These are phyloP conservation scores for Tauraco erythrolophus DNA, from an alignment of 2,113 vertebrate genomes.

Conservation along the genomic window DNA sequence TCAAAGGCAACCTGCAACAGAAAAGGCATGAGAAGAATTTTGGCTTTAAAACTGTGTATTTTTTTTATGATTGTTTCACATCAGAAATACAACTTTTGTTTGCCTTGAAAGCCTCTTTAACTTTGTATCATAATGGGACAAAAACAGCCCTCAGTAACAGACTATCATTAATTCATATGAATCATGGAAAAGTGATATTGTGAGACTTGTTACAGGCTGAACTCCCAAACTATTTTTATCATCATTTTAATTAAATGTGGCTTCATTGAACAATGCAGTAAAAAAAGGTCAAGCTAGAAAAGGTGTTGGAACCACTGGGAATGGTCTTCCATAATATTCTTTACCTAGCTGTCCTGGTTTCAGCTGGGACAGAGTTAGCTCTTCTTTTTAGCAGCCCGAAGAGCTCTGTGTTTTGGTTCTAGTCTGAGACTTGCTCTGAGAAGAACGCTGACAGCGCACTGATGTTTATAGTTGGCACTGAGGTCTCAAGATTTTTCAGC, in stretches of 20 bases:
- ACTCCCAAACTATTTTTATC: not conserved
- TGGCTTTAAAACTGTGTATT: not conserved
- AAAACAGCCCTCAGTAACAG: not conserved
- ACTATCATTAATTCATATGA: not conserved
- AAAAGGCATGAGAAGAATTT: not conserved
- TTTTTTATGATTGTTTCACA: not conserved
- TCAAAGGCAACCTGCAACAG: not conserved
- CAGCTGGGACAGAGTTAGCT: too few relatives aligned
- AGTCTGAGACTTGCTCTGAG: too few relatives aligned
- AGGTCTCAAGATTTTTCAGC: too few relatives aligned
- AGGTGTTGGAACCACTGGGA: not conserved
- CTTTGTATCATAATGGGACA: not conserved
- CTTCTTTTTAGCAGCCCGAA: too few relatives aligned
- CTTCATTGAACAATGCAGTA: not conserved
- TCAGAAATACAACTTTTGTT: not conserved
- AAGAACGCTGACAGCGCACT: too few relatives aligned
- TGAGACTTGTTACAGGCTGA: not conserved
- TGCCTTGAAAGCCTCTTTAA: not conserved
- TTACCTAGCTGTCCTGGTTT: too few relatives aligned
- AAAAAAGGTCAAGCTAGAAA: not conserved
- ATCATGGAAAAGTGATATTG: not conserved
- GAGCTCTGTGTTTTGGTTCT: too few relatives aligned
- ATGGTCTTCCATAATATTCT: not conserved
- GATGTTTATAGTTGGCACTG: too few relatives aligned
- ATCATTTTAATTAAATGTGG: constrained; percentile 1